Evolutionary conservation across 2,113 vertebrate species (phyloP).

Genomic region (Pogonocichla stellata): DNA sequence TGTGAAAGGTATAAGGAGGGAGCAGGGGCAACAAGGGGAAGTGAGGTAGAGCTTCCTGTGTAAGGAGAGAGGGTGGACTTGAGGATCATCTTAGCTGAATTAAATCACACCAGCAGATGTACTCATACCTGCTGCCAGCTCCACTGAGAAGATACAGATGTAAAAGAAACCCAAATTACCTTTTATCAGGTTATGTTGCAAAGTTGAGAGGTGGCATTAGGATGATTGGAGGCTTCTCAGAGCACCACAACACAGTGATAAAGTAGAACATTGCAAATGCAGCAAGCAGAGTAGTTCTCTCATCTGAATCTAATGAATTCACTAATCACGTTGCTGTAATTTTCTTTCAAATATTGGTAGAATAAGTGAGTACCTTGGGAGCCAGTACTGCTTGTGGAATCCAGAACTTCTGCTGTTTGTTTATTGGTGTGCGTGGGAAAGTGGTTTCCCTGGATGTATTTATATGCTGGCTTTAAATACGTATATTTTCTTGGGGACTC

Average conservation of each 20-base stretch:
- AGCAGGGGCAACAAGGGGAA: background rate
- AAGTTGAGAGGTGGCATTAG: background rate
- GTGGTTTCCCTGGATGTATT: background rate
- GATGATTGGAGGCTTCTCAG: slow-evolving; percentile 10
- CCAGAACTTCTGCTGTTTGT: background rate
- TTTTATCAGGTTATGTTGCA: slow-evolving; percentile 23
- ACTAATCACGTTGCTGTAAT: slow-evolving; percentile 4
- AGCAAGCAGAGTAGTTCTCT: background rate
- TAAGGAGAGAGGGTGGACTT: background rate
- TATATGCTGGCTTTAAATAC: background rate
- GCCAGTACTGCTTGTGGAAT: background rate
- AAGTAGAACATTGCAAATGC: background rate
- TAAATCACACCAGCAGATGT: background rate
- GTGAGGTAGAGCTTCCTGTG: background rate
- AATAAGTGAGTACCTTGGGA: slow-evolving; percentile 21
- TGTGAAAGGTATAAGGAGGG: background rate
- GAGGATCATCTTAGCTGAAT: background rate
- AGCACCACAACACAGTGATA: background rate
- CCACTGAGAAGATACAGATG: background rate
- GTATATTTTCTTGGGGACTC: background rate
- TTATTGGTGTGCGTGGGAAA: background rate
- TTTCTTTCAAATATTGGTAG: slow-evolving; percentile 22
- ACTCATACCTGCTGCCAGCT: background rate
- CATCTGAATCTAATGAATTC: slow-evolving; percentile 23
- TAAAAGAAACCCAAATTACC: slow-evolving; percentile 4